Conservation (phyloP, 2,888 invertebrate species). For the Lordiphosa andalusiaca region DNA sequence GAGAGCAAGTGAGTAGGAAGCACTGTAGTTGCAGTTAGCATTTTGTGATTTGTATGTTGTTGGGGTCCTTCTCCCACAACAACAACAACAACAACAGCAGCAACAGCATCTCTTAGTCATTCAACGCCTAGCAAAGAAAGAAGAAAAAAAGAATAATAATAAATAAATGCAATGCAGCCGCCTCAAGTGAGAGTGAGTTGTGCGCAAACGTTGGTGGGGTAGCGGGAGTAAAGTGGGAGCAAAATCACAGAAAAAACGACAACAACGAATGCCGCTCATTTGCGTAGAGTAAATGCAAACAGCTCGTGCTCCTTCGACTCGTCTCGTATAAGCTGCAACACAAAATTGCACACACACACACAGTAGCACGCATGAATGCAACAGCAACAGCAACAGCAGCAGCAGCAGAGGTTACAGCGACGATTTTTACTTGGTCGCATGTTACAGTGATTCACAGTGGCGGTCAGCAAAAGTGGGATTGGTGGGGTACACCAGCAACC, state of each 20-base stretch:
- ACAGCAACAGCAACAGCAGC: constrained; percentile 37
- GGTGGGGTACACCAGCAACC: too few relatives aligned
- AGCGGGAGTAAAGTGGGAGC: constrained; percentile 6
- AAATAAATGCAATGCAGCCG: constrained; percentile 46
- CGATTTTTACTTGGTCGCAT: constrained; percentile 43
- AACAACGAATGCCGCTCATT: constrained; percentile 62
- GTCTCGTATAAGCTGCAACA: constrained; percentile 23
- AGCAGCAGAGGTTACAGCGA: constrained; percentile 38
- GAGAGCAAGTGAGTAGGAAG: constrained; percentile 19
- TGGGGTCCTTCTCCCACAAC: constrained; percentile 30
- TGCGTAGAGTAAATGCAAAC: constrained; percentile 72
- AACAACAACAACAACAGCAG: constrained; percentile 34
- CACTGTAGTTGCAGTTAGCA: constrained; percentile 48
- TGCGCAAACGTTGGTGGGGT: constrained; percentile 36
- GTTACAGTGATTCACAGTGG: constrained; percentile 49
- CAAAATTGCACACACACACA: constrained; percentile 23
- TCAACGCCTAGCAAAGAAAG: constrained; percentile 48
- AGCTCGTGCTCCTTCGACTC: constrained; percentile 49
- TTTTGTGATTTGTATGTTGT: constrained; percentile 66
- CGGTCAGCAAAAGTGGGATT: constrained; percentile 16
- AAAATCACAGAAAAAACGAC: constrained; percentile 27
- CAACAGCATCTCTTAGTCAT: constrained; percentile 55
- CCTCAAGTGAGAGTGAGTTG: constrained; percentile 68
- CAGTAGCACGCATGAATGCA: constrained; percentile 64
- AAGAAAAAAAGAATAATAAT: constrained; percentile 24